Evolutionary conservation across 2,888 invertebrate genomes (phyloP).

Genomic region (Eilema caniola): DNA sequence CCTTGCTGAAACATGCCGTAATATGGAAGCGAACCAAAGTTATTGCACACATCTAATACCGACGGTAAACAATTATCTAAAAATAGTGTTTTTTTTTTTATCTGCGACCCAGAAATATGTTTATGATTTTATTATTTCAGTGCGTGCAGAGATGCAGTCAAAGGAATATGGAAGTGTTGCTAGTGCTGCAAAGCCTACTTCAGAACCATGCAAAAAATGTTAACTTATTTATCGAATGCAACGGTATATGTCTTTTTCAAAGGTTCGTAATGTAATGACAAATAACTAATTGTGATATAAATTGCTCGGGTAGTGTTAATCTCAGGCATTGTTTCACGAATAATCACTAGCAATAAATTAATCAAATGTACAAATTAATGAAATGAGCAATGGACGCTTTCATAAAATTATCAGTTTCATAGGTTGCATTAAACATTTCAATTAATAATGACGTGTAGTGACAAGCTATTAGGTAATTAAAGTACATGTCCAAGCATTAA

Average conservation of each 20-base stretch:
- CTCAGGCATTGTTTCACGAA: background rate
- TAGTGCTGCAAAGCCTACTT: conserved; percentile 70
- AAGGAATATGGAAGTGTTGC: conserved; percentile 62
- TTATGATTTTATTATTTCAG: conserved; percentile 52
- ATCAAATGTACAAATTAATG: too few relatives aligned
- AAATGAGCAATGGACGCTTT: background rate
- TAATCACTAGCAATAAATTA: too few relatives aligned
- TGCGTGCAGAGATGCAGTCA: conserved; percentile 66
- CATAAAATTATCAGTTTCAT: too few relatives aligned
- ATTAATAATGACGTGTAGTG: background rate
- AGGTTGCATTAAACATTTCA: too few relatives aligned
- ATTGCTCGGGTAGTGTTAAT: too few relatives aligned
- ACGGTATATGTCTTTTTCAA: conserved; percentile 70
- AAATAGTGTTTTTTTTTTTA: background rate
- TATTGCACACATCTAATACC: conserved; percentile 76
- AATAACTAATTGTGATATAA: background rate
- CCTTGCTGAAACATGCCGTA: conserved; percentile 68
- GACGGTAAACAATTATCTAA: conserved; percentile 55
- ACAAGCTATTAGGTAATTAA: too few relatives aligned
- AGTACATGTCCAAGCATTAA: background rate
- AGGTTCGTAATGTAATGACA: conserved; percentile 56
- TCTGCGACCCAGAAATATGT: background rate
- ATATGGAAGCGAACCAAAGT: conserved; percentile 66
- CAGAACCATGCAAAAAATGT: conserved; percentile 65
- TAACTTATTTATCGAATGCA: conserved; percentile 64